These are phyloP conservation scores for Charadrius vociferus DNA, from an alignment of 2,113 vertebrate genomes.

Conservation along the genomic window DNA sequence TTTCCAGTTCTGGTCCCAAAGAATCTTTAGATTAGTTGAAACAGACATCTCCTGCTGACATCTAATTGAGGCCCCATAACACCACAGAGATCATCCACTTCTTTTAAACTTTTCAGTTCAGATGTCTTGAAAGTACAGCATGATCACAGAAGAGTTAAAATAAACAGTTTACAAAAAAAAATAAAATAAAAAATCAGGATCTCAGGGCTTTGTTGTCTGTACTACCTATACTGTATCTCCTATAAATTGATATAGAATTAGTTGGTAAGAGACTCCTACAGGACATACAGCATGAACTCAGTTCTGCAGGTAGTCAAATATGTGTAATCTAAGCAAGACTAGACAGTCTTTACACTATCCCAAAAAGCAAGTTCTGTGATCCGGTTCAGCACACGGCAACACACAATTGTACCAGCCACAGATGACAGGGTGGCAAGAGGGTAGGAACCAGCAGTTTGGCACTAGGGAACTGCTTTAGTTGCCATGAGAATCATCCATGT, in stretches of 20 bases:
- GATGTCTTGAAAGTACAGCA: not conserved
- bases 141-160: not conserved
- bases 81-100: not conserved
- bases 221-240: not conserved
- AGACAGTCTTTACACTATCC: not conserved
- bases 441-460: not conserved
- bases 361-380: not conserved
- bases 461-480: not conserved
- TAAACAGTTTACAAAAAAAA: not conserved
- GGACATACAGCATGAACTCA: not conserved
- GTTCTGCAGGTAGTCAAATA: not conserved
- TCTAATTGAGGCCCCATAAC: not conserved
- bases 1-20: not conserved
- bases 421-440: not conserved
- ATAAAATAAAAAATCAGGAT: not conserved
- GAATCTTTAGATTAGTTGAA: not conserved
- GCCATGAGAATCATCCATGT: not conserved
- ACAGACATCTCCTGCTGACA: not conserved
- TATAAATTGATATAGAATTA: not conserved
- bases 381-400: not conserved
- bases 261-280: not conserved
- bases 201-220: not conserved
- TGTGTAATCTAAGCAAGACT: not conserved
- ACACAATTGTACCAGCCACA: not conserved
- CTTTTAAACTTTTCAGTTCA: not conserved